Base-by-base conservation (phyloP, 2,888 invertebrate species). In the Catotricha subobsoleta region DNA sequence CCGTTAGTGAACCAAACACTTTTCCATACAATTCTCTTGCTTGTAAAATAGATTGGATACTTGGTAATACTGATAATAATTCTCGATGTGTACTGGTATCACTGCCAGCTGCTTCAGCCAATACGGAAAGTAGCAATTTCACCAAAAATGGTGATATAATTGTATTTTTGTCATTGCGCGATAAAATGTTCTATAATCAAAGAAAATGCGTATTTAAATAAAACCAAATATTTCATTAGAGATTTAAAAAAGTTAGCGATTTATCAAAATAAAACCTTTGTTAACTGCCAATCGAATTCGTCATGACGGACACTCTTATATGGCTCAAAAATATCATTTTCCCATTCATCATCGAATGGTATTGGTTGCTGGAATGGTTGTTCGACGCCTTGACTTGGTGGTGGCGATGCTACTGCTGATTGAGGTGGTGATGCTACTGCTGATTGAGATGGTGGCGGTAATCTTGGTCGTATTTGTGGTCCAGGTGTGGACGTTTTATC, bases 81-180 rank as follows among this genome's bases (percentile, higher is more conserved):
- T 52, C 51, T 6, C 12, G 42, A 40, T 50, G 25, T 49, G 53
- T 59, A 21, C 45, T 45, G 3, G 61, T 54, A 15, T 54, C 51
- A 3, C 44, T 46, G 25, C 69, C 67, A 0, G 83, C 72, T 1
- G 80, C 84, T 58, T 83, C 81, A 29, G 72, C 73, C 2, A 86
- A 62, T 49, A 84, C 68, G 0, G 76, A 76, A 45, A 86, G 55
- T 1, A 79, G 72, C 47, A 83, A 53, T 60, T 84, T 83, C 34
- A 83, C 57, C 2, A 83, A 81, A 46, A 84, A 65, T 1, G 86
- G 83, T 0, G 84, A 86, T 35, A 83, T 53, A 18, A 84, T 62
- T 41, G 80, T 66, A 59, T 84, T 84, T 12, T 29, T 13, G 5
- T 30, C 39, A 15, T 20, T 15, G 2, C 10, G 8, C 12, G 10